Evolutionary conservation across 1,140 invertebrate genomes (phyloP).

Genomic region (Neuroterus valhalla): DNA sequence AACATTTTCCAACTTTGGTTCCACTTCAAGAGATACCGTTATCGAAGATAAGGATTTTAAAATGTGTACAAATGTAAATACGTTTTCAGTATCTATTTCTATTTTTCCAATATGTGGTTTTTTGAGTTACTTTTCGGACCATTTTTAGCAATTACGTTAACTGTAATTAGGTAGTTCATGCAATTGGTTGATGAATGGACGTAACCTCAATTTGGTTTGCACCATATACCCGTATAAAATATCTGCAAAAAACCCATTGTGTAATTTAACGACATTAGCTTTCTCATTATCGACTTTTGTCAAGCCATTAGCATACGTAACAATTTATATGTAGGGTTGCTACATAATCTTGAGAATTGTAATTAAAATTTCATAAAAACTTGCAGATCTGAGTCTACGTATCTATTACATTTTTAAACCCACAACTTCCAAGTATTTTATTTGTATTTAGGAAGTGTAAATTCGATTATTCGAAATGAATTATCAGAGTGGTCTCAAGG

Average conservation of each 20-base stretch:
- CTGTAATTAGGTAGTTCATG: not conserved
- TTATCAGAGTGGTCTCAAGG: too few relatives aligned
- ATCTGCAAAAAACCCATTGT: not conserved
- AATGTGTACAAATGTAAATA: conserved; percentile 40
- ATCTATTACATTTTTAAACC: too few relatives aligned
- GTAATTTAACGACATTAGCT: not conserved
- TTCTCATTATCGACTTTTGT: not conserved
- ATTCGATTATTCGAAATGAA: too few relatives aligned
- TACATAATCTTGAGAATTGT: too few relatives aligned
- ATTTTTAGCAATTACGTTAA: not conserved
- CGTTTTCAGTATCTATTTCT: not conserved
- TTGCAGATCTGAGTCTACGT: too few relatives aligned
- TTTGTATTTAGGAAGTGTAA: too few relatives aligned
- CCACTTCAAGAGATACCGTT: conserved; percentile 98
- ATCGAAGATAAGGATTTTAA: conserved; percentile 85
- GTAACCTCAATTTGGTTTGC: not conserved
- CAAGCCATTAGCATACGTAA: too few relatives aligned
- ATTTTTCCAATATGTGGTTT: not conserved
- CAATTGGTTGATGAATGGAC: conserved; percentile 43
- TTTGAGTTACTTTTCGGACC: not conserved
- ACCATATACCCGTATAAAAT: conserved; percentile 4
- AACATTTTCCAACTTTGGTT: conserved; percentile 99
- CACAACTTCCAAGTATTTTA: too few relatives aligned
- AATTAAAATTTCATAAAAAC: too few relatives aligned
- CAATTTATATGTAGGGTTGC: too few relatives aligned